These are phyloP conservation scores for Spisula solida DNA, from an alignment of 2,888 invertebrate species.

Conservation along the genomic window DNA sequence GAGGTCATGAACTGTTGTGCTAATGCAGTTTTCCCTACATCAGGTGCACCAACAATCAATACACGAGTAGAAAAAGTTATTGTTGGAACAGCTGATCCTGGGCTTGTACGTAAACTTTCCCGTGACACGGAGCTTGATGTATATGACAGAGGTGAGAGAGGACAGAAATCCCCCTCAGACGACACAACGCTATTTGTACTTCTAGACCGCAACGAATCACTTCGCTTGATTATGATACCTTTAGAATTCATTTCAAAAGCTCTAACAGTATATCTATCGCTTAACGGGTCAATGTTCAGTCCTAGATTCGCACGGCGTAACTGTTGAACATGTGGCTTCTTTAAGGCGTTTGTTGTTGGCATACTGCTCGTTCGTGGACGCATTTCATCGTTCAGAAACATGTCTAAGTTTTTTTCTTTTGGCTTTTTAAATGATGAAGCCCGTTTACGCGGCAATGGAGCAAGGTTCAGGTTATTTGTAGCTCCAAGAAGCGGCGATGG, in stretches of 20 bases:
- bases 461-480: slow-evolving; percentile 69
- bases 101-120: slow-evolving; percentile 95
- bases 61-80: slow-evolving; percentile 90
- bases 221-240: slow-evolving; percentile 96
- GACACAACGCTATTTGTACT: slow-evolving; percentile 95
- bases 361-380: slow-evolving; percentile 85
- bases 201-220: slow-evolving; percentile 96
- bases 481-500: slow-evolving; percentile 64
- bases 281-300: slow-evolving; percentile 65
- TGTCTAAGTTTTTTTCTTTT: slow-evolving; percentile 71
- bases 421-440: slow-evolving; percentile 81
- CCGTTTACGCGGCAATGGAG: slow-evolving; percentile 73
- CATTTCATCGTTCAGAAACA: slow-evolving; percentile 78
- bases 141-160: slow-evolving; percentile 77
- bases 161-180: slow-evolving; percentile 88
- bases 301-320: slow-evolving; percentile 50
- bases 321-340: slow-evolving; percentile 69
- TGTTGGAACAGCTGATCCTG: slow-evolving; percentile 85
- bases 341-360: slow-evolving; percentile 80
- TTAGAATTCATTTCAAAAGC: slow-evolving; percentile 98
- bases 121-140: slow-evolving; percentile 89
- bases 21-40: slow-evolving; percentile 91
- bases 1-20: slow-evolving; percentile 92
- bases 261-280: slow-evolving; percentile 92
- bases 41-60: slow-evolving; percentile 90